phyloP scores from a whole-genome alignment of 2,888 invertebrate genomes.

The Gibbula magus region DNA sequence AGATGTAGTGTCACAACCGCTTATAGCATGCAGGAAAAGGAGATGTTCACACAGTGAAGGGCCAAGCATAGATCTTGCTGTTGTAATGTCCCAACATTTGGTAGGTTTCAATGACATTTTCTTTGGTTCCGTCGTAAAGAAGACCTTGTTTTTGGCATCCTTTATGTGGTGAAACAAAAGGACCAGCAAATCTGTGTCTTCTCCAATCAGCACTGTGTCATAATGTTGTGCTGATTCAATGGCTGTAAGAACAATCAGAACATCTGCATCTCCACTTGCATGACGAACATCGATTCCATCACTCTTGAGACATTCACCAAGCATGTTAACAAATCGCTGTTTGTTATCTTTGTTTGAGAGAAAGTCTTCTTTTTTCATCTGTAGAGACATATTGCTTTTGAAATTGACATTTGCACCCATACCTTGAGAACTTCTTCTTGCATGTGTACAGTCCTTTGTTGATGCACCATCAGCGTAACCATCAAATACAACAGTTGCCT shows the following conservation, averaged over 20 bases:
- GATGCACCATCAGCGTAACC: slow-evolving; percentile 29
- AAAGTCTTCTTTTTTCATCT: slow-evolving; percentile 34
- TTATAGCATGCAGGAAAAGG: no score
- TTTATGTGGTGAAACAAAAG: slow-evolving; percentile 18
- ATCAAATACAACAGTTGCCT: slow-evolving; percentile 33
- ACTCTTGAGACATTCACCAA: neutral
- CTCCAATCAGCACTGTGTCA: slow-evolving; percentile 12
- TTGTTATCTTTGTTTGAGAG: slow-evolving; percentile 30
- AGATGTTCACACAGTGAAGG: no score
- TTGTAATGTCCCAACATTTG: no score
- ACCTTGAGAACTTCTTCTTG: slow-evolving; percentile 9
- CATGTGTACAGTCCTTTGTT: slow-evolving; percentile 32
- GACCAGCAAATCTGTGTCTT: slow-evolving; percentile 37
- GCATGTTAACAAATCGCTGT: neutral
- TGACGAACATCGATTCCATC: neutral
- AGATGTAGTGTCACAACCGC: no score
- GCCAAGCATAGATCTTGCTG: no score
- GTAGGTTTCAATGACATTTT: no score
- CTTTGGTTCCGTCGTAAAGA: no score
- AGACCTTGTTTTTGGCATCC: neutral
- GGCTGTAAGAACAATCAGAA: no score
- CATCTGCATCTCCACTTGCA: no score
- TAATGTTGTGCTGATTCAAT: no score
- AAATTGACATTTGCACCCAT: slow-evolving; percentile 30
- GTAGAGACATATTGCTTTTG: slow-evolving; percentile 22